Evolutionary conservation across 2,113 vertebrate species (phyloP).

Genomic region (Entelurus aequoreus): DNA sequence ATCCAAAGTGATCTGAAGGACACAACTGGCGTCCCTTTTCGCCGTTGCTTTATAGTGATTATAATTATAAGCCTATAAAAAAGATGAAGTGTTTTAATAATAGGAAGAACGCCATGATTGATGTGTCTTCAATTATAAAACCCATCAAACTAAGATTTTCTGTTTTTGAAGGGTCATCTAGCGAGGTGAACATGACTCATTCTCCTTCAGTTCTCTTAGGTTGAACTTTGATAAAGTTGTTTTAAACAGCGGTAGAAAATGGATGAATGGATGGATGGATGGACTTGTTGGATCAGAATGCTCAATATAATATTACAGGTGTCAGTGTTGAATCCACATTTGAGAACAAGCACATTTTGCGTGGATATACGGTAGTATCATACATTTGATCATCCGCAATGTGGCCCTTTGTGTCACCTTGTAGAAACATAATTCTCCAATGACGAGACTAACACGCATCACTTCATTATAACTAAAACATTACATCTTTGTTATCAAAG

Average conservation of each 20-base stretch:
- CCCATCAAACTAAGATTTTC: not conserved
- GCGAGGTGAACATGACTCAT: not conserved
- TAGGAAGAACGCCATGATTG: not conserved
- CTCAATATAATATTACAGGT: no score
- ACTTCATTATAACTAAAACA: constrained; percentile 21
- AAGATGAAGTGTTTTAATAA: not conserved
- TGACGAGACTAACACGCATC: constrained; percentile 9
- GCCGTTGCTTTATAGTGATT: constrained; percentile 6
- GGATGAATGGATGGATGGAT: no score
- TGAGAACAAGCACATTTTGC: not conserved
- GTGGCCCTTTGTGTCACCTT: not conserved
- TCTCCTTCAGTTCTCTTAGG: no score
- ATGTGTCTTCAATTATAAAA: not conserved
- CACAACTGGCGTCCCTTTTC: constrained; percentile 16
- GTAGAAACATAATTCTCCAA: constrained; percentile 11
- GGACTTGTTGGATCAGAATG: no score
- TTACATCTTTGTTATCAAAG: constrained; percentile 26
- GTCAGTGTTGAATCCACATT: not conserved
- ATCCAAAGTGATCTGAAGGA: constrained; percentile 46
- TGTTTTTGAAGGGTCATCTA: not conserved
- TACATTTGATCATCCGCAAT: not conserved
- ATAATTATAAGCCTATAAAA: not conserved
- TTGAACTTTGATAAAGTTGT: no score
- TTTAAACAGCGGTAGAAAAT: no score
- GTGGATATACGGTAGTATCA: not conserved